phyloP scores from a whole-genome alignment of 2,888 invertebrate genomes.

The Tetragonula carbonaria region DNA sequence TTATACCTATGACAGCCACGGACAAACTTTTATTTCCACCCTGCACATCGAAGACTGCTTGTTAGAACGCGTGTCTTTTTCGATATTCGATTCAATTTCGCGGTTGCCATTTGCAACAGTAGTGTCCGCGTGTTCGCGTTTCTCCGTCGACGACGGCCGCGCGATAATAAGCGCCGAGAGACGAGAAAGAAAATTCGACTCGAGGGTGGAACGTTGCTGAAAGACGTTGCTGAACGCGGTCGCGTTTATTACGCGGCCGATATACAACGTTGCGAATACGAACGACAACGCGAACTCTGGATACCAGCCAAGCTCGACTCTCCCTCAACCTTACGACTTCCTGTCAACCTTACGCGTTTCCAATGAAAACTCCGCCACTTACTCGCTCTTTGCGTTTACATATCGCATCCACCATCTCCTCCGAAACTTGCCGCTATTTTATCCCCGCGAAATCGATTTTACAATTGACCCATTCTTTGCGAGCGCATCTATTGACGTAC shows the following conservation, averaged over 20 bases:
- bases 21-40: too few relatives aligned
- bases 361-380: conserved; percentile 55
- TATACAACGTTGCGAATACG: conserved; percentile 31
- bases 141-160: conserved; percentile 3
- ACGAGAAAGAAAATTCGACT: conserved; percentile 14
- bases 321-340: conserved; percentile 25
- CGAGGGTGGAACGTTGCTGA: not conserved
- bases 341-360: conserved; percentile 46
- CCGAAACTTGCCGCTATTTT: not conserved
- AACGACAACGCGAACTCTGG: conserved; percentile 54
- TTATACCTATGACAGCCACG: too few relatives aligned
- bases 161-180: conserved; percentile 13
- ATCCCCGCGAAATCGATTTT: not conserved
- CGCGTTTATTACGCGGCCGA: conserved; percentile 49
- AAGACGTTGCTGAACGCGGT: conserved; percentile 9
- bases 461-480: too few relatives aligned
- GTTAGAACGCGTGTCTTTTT: not conserved
- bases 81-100: not conserved
- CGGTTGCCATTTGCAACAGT: not conserved
- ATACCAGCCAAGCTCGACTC: conserved; percentile 46
- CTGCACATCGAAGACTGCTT: conserved; percentile 21
- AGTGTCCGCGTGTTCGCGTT: too few relatives aligned
- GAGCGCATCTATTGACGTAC: too few relatives aligned
- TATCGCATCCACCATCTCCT: not conserved
- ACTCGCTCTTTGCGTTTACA: not conserved